Base-by-base conservation (phyloP, 2,888 invertebrate species). In the Anthrax anthrax region DNA sequence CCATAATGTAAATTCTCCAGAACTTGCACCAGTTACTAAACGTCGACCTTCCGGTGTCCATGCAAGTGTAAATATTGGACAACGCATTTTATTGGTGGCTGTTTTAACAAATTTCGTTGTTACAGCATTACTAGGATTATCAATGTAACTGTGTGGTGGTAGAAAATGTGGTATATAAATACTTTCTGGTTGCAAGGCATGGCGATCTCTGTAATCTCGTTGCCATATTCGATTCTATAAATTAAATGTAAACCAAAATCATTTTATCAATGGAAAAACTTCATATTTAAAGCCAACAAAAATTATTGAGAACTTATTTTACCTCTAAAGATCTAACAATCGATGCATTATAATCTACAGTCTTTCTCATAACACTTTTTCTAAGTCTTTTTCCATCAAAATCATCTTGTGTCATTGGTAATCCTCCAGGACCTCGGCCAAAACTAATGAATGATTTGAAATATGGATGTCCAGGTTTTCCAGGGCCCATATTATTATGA, bases 31-130 rank as follows among this genome's bases (percentile, higher is more conserved):
- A 2, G 98, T 99, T 8, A 98, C 90, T 51, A 99, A 73, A 55
- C 98, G 79, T 54, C 98, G 78, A 14, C 98, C 98, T 71, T 99
- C 98, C 0, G 98, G 98, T 8, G 98, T 98, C 98, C 98, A 99
- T 14, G 94, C 91, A 64, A 98, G 84, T 58, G 94, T 92, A 67
- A 98, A 99, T 59, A 99, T 95, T 0, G 98, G 98, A 72, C 98
- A 98, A 56, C 96, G 78, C 85, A 97, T 94, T 76, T 99, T 99
- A 70, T 99, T 99, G 46, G 96, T 97, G 10, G 98, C 97, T n/a
- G 96, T 94, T 70, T 98, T 87, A 9, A 98, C 96, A 70, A 96
- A 97, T 60, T 94, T 71, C 39, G 87, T 87, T 5, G 92, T 90
- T 14, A 92, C 91, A 54, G 95, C 89, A 72, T 98, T 98, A 56